These are phyloP conservation scores for Colistium nudipinnis DNA, from an alignment of 2,113 vertebrate genomes.

Conservation along the genomic window DNA sequence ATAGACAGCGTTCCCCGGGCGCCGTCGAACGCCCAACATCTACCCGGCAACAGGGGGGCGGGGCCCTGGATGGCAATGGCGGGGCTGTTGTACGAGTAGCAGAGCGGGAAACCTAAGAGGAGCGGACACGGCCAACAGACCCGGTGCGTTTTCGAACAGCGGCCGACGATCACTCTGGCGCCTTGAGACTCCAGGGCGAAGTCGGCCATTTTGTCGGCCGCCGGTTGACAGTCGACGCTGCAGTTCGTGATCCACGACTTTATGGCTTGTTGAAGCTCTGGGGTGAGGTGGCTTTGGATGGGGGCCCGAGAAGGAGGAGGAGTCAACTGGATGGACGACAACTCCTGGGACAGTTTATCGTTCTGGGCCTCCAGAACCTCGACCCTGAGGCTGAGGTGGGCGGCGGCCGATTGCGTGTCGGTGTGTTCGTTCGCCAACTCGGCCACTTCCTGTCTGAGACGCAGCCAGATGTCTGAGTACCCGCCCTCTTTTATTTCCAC, in stretches of 20 bases:
- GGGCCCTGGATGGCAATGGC: conserved; percentile 85
- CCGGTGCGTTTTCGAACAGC: conserved; percentile 93
- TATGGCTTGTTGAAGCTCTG: conserved; percentile 73
- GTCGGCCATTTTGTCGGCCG: conserved; percentile 85
- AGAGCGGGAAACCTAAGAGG: conserved; percentile 92
- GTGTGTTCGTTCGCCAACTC: conserved; percentile 39
- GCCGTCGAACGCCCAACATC: conserved; percentile 95
- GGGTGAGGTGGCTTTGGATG: conserved; percentile 44
- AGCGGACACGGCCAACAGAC: conserved; percentile 89
- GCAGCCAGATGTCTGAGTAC: conserved; percentile 7
- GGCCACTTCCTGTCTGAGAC: conserved; percentile 52
- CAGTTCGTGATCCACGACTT: conserved; percentile 67
- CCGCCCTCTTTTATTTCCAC: no score
- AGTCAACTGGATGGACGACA: conserved; percentile 44
- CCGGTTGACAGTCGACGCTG: conserved; percentile 45
- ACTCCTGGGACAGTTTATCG: conserved; percentile 61
- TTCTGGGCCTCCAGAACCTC: conserved; percentile 60
- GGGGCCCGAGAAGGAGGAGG: conserved; percentile 31
- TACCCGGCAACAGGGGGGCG: conserved; percentile 87
- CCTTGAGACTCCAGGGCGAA: conserved; percentile 91
- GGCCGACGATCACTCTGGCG: conserved; percentile 93
- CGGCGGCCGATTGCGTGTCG: conserved; percentile 13
- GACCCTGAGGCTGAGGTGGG: conserved; percentile 49
- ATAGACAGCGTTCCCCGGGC: conserved; percentile 89
- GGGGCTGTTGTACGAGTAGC: conserved; percentile 94